These are phyloP conservation scores for Brenthis daphne DNA, from an alignment of 2,888 invertebrate genomes.

Conservation along the genomic window DNA sequence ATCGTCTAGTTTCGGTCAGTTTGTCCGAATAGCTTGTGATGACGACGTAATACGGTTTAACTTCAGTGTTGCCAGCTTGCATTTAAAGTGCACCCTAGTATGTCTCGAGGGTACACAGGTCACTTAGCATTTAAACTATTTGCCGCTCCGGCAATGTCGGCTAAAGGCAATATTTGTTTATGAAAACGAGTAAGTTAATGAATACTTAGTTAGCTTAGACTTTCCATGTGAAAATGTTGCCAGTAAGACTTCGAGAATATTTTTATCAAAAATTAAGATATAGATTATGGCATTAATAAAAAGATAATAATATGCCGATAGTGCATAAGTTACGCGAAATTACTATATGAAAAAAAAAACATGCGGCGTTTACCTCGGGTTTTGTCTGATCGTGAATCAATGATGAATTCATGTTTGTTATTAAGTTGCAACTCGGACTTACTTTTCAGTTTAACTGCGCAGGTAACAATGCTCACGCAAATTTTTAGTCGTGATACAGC, in stretches of 20 bases:
- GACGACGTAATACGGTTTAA: constrained; percentile 66
- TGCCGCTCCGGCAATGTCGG: constrained; percentile 10
- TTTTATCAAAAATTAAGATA: no score
- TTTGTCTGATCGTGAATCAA: no score
- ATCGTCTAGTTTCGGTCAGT: constrained; percentile 54
- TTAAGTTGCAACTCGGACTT: no score
- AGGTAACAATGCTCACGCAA: no score
- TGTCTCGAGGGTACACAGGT: constrained; percentile 26
- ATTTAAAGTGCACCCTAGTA: constrained; percentile 37
- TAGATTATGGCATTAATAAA: no score
- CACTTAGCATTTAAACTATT: constrained; percentile 30
- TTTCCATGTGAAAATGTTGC: neutral
- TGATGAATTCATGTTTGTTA: no score
- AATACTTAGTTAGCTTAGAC: neutral
- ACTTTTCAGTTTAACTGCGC: no score
- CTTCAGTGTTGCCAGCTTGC: constrained; percentile 58
- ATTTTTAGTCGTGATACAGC: no score
- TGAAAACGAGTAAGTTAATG: constrained; percentile 7
- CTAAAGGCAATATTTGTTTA: constrained; percentile 20
- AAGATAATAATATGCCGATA: no score
- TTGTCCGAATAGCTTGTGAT: constrained; percentile 54
- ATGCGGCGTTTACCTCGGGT: no score
- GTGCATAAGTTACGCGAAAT: no score
- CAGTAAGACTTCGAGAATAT: neutral
- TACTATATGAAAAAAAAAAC: no score